Base-by-base conservation (phyloP, 2,113 vertebrate genomes). In the Speoplatyrhinus poulsoni region DNA sequence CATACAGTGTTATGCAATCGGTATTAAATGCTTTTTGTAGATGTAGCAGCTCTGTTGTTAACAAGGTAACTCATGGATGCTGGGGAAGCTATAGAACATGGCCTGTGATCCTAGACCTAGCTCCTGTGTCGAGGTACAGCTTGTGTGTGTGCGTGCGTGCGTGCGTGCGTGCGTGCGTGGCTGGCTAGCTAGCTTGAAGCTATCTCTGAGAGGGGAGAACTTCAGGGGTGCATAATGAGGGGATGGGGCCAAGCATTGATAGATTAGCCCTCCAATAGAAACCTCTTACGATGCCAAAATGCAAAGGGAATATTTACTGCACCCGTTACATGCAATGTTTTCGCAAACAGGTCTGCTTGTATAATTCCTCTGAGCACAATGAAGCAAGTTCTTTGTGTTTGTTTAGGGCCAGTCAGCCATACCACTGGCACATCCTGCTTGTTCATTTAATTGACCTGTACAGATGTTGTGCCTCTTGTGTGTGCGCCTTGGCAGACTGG, bases 221-320 rank as follows among this genome's bases (percentile, higher is more conserved):
- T 71, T 73, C 65, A n/a, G 60, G 80, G 70, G 50, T 65, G 76
- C 33, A 62, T 67, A 72, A 57, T 48, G 76, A 68, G 70, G 73
- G 65, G 77, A 75, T 80, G 69, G 76, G 76, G 65, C 72, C 73
- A 70, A 87, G 75, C 70, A 80, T 73, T 88, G 88, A 91, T 84
- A 82, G 86, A 92, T 82, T 78, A 89, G 72, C 64, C 80, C 82
- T 82, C 82, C 80, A 80, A 88, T 69, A 71, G 75, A 74, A 92
- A 76, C 47, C 84, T 74, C 75, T 81, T 66, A 65, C 65, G 56
- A 73, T 50, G 72, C 78, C 68, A 68, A 72, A 66, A 84, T 78
- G 80, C 72, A 73, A 69, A 72, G 54, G 8, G 16, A 41, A 41
- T 41, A 41, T 76, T 66, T 64, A 66, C 83, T 89, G 82, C 75